A percentile compares a stretch with the other conserved stretches of the same genome.
phyloP scores from a whole-genome alignment of 2,113 vertebrate genomes.

The Channa maculata region DNA sequence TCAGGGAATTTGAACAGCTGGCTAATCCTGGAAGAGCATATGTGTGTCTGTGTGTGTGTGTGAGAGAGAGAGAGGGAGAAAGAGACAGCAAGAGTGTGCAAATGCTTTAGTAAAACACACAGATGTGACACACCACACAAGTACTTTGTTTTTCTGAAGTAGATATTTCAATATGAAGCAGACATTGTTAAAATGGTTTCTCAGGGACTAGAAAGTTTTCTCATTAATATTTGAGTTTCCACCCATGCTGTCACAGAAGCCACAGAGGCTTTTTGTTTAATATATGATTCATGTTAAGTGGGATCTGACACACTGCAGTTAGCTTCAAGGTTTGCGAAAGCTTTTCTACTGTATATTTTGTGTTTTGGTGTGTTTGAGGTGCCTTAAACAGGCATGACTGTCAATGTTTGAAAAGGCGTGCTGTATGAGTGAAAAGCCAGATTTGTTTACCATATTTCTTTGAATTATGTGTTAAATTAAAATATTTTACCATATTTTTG shows the following conservation, averaged over 20 bases:
- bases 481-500: constrained; percentile 29
- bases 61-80: not conserved
- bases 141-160: constrained; percentile 59
- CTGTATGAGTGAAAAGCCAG: constrained; percentile 22
- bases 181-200: constrained; percentile 40
- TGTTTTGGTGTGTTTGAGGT: constrained; percentile 16
- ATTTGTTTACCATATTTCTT: constrained; percentile 7
- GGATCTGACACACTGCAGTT: constrained; percentile 53
- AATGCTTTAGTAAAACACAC: constrained; percentile 31
- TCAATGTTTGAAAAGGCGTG: constrained; percentile 34
- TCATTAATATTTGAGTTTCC: constrained; percentile 67
- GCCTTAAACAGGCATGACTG: constrained; percentile 30
- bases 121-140: constrained; percentile 54
- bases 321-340: constrained; percentile 19
- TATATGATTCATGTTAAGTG: constrained; percentile 66
- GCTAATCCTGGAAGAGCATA: constrained; percentile 35
- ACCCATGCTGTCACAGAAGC: constrained; percentile 32
- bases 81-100: not conserved
- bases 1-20: constrained; percentile 59
- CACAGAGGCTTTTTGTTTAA: constrained; percentile 65
- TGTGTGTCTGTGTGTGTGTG: constrained; percentile 3
- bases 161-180: constrained; percentile 45
- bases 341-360: constrained; percentile 27
- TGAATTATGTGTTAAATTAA: constrained; percentile 37
- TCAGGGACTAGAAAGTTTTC: constrained; percentile 48